A percentile compares a stretch with the other conserved stretches of the same genome.
Evolutionary conservation across 2,888 invertebrate species (phyloP).

Genomic region (Troglohyphantes excavatus): DNA sequence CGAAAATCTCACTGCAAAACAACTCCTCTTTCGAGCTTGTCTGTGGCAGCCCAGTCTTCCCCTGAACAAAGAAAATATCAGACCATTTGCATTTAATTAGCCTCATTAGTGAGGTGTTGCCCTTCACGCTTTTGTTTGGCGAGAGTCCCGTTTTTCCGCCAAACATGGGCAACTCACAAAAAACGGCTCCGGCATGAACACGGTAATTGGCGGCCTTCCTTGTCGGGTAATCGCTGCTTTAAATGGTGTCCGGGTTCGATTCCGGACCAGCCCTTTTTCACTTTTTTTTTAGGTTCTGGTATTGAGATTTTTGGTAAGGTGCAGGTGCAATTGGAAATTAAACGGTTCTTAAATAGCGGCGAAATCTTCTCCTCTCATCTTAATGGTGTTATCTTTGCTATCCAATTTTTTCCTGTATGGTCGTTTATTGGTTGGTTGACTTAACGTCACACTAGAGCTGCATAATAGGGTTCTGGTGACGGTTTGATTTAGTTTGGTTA

Average conservation of each 20-base stretch:
- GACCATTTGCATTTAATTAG: slow-evolving; percentile 75
- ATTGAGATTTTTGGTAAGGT: background rate
- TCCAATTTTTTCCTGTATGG: no score
- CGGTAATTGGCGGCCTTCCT: background rate
- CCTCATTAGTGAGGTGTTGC: slow-evolving; percentile 70
- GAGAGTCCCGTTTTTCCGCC: slow-evolving; percentile 5
- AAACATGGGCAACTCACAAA: slow-evolving; percentile 50
- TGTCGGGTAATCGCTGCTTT: no score
- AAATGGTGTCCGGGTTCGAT: slow-evolving; percentile 10
- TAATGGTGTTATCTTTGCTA: no score
- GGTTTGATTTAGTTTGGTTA: no score
- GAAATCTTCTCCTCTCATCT: no score
- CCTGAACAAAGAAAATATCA: no score
- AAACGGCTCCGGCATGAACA: slow-evolving; percentile 28
- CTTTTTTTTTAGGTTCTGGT: background rate
- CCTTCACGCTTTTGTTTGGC: slow-evolving; percentile 62
- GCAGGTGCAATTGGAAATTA: slow-evolving; percentile 22
- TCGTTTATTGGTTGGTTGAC: no score
- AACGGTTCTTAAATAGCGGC: background rate
- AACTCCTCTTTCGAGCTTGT: no score
- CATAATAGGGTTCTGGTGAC: no score
- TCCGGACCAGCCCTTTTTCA: slow-evolving; percentile 1
- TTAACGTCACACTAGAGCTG: no score
- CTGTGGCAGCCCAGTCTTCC: no score
- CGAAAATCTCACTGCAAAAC: no score